A percentile compares a stretch with the other conserved stretches of the same genome.
These are phyloP conservation scores for Coelopa pilipes DNA, from an alignment of 2,888 invertebrate species.

Conservation along the genomic window DNA sequence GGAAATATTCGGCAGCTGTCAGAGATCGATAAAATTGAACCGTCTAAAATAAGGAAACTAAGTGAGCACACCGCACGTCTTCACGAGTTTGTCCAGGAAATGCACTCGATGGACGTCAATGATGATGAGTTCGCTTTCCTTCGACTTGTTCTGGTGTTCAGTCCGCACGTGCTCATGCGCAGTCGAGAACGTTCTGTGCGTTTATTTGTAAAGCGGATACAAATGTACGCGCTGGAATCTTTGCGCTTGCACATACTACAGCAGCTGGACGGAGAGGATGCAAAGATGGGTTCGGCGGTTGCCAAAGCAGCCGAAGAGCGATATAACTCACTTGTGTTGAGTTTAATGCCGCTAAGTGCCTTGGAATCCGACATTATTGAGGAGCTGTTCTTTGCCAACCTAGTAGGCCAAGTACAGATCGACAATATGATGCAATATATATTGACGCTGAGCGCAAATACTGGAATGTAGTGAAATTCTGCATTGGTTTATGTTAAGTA, in stretches of 20 bases:
- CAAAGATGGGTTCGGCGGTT: constrained; percentile 27
- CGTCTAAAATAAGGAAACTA: constrained; percentile 79
- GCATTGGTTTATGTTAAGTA: not conserved
- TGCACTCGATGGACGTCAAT: constrained; percentile 80
- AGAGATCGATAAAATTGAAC: constrained; percentile 76
- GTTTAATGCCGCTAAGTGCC: constrained; percentile 78
- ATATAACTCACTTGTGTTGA: constrained; percentile 68
- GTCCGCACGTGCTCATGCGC: constrained; percentile 72
- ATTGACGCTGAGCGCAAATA: constrained; percentile 69
- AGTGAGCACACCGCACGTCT: constrained; percentile 83
- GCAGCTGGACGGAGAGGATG: not conserved
- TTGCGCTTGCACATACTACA: constrained; percentile 50
- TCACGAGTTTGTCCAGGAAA: constrained; percentile 82
- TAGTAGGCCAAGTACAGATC: constrained; percentile 93
- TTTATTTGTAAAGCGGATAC: constrained; percentile 58
- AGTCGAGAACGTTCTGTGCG: constrained; percentile 57
- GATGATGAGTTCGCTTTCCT: constrained; percentile 90
- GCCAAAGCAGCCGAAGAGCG: constrained; percentile 64
- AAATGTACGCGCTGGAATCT: constrained; percentile 57
- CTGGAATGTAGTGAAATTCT: constrained; percentile 9
- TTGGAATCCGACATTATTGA: constrained; percentile 83
- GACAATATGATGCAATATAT: constrained; percentile 95
- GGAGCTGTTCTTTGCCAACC: constrained; percentile 91
- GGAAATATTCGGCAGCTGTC: constrained; percentile 70
- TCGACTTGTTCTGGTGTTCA: constrained; percentile 85